Conservation (phyloP, 2,113 vertebrate species). For the Misgurnus anguillicaudatus region DNA sequence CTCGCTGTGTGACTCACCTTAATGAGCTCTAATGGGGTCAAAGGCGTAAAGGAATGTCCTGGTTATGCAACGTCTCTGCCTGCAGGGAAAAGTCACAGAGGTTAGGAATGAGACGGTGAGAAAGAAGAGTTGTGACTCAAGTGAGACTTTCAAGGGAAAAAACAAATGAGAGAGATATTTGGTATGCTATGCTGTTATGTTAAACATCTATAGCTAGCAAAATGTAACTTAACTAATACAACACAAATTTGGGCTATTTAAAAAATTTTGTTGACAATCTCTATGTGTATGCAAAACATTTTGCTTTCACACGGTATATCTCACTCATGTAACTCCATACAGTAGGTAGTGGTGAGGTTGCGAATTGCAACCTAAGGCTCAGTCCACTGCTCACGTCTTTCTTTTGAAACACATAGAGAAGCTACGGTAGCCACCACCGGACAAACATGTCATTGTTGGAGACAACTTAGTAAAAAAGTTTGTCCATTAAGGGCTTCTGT, state of each 20-base stretch:
- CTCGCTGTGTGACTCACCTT: conserved; percentile 26
- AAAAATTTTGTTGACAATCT: too few relatives aligned
- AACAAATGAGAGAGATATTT: background rate
- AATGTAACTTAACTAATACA: background rate
- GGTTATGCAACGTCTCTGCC: conserved; percentile 63
- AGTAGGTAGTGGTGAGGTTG: too few relatives aligned
- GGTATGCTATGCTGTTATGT: too few relatives aligned
- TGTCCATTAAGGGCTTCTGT: too few relatives aligned
- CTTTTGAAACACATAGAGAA: too few relatives aligned
- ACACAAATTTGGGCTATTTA: too few relatives aligned
- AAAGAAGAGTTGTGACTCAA: conserved; percentile 22
- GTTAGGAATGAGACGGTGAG: conserved; percentile 52
- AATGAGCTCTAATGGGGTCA: conserved; percentile 62
- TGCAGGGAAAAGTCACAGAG: conserved; percentile 54
- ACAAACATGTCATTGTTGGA: too few relatives aligned
- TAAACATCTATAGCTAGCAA: too few relatives aligned
- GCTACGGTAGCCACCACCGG: too few relatives aligned
- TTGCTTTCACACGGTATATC: background rate
- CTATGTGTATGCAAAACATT: background rate
- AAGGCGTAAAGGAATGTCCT: conserved; percentile 67
- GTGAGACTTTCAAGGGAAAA: background rate
- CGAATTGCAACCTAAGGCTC: too few relatives aligned
- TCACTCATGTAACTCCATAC: conserved; percentile 51
- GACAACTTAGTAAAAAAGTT: too few relatives aligned
- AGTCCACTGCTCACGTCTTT: too few relatives aligned